Percentiles rank a stretch among this genome's conserved stretches.
Conservation (phyloP, 2,797 vertebrate genomes). For the Aeoliscus strigatus region DNA sequence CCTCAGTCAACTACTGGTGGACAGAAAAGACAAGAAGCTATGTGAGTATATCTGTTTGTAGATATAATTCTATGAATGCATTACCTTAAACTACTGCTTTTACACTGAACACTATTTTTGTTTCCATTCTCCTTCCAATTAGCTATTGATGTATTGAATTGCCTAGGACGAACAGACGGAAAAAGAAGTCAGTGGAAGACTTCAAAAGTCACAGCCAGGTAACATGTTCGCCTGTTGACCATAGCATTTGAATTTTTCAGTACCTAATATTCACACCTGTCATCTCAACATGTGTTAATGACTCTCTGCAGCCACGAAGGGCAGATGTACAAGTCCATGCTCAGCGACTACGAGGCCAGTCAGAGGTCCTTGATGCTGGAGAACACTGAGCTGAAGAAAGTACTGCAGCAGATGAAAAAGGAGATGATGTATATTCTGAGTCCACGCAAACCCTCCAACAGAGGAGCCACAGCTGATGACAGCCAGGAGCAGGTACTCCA, state of each 20-base stretch:
- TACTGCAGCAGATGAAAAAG: constrained; percentile 96
- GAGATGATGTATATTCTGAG: constrained; percentile 93
- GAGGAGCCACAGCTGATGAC: constrained; percentile 78
- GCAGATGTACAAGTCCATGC: constrained; percentile 91
- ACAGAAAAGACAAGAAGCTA: constrained; percentile 90
- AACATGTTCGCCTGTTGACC: neutral
- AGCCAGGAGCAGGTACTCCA: constrained; percentile 62
- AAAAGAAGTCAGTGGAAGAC: constrained; percentile 94
- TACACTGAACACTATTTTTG: neutral
- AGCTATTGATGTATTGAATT: constrained; percentile 94
- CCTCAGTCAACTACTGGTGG: constrained; percentile 88
- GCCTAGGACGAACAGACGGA: constrained; percentile 88
- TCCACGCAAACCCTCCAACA: constrained; percentile 74
- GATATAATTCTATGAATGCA: neutral
- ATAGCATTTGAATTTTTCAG: neutral
- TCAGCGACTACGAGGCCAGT: constrained; percentile 86
- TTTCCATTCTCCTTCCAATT: constrained; percentile 33
- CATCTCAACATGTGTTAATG: neutral
- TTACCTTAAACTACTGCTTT: neutral
- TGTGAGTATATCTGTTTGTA: constrained; percentile 62
- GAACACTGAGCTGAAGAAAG: constrained; percentile 93
- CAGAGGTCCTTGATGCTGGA: constrained; percentile 87
- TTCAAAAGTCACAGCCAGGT: constrained; percentile 86
- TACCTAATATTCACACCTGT: too few species aligned
- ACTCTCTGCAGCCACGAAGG: constrained; percentile 81